Evolutionary conservation across 2,888 invertebrate genomes (phyloP), one percentile per base, ranked within the genome.

Genomic region (Anarsia innoxiella): DNA sequence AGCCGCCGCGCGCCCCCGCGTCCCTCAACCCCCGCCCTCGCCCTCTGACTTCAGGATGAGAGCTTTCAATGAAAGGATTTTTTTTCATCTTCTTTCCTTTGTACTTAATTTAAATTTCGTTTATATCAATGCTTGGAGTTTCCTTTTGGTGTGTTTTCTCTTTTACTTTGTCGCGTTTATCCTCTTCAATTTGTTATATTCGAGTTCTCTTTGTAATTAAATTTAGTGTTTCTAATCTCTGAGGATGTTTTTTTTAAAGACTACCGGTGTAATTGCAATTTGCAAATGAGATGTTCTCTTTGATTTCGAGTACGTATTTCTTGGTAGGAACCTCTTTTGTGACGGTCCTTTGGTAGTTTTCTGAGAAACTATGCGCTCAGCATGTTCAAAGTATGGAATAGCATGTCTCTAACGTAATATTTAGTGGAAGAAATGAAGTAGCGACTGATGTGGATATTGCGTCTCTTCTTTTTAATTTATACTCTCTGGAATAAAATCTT

Each of bases 41-140:
- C 79, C 79, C 78, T 74, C 77, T 75, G 73, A 78, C 80, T 76
- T 68, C 69, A 70, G 71, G 73, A 80, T 77, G 82, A 82, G 80
- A 78, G 82, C 80, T 79, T 77, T 82, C 83, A 79, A 79, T 84
- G 83, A 84, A 84, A 84, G 84, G 84, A 84, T 84, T 83, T 84
- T 80, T 84, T 82, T 79, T 76, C 78, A 80, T 80, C 80, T 75
- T 79, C 76, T 79, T 83, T 76, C 76, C 82, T 84, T 84, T 84
- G 84, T 84, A 83, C 80, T 84, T 84, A 84, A 84, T 84, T 84
- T 84, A 84, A 84, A 84, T 84, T 84, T 84, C 84, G 84, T 84
- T 84, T 84, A 84, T 84, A 84, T 83, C 84, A 83, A 82, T 83
- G 83, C 82, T 80, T 60, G 69, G 82, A 77, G 79, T 83, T 83